Evolutionary conservation across 2,113 vertebrate species (phyloP).

Genomic region (Engystomops pustulosus): DNA sequence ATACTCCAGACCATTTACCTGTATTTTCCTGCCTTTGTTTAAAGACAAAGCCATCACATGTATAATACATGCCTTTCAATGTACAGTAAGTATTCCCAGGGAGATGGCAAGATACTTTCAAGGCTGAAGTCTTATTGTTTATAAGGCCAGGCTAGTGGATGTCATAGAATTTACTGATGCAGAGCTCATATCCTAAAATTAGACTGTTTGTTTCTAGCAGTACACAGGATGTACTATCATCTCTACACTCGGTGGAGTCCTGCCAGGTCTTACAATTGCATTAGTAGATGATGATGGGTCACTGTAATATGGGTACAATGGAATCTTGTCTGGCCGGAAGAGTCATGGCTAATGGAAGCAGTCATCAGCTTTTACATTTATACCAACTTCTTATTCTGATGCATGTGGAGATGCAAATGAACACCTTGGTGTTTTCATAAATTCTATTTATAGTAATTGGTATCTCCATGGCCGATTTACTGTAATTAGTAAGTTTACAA

Average conservation of each 20-base stretch:
- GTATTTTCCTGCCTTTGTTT: conserved; percentile 12
- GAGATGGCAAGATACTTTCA: neutral
- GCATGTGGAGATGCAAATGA: too few relatives aligned
- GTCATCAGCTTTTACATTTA: too few relatives aligned
- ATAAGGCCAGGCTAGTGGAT: neutral
- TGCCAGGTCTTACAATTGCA: neutral
- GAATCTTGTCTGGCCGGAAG: neutral
- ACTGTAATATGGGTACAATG: neutral
- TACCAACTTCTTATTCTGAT: too few relatives aligned
- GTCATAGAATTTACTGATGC: neutral
- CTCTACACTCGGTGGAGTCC: neutral
- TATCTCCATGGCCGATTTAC: too few relatives aligned
- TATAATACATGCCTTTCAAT: neutral
- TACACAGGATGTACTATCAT: neutral
- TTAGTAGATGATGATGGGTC: neutral
- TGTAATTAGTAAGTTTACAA: too few relatives aligned
- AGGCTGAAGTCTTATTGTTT: neutral
- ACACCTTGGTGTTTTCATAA: too few relatives aligned
- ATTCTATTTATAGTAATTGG: too few relatives aligned
- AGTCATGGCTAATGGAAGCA: too few relatives aligned
- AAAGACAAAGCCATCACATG: neutral
- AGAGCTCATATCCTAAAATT: conserved; percentile 13
- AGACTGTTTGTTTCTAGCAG: neutral
- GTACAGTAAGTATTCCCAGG: neutral
- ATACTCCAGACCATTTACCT: neutral